Evolutionary conservation across 2,113 vertebrate species (phyloP), one percentile per base, ranked within the genome.

Genomic region (Xyrauchen texanus): DNA sequence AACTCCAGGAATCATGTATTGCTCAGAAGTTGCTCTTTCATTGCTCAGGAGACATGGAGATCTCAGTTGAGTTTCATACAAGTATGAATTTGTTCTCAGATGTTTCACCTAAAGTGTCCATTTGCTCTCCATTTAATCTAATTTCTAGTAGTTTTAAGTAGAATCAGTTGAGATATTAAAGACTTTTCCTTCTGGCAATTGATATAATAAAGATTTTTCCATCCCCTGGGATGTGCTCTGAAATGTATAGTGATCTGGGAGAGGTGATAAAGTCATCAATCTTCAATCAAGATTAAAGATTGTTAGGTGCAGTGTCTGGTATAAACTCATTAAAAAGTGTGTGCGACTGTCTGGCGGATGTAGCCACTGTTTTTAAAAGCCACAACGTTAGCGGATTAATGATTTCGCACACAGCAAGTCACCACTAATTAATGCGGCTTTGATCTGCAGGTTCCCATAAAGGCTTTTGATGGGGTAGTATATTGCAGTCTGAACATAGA

Each of bases 391-490:
- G 44, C 44, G 53, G 61, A 72, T 67, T 83, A 80, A 80, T 53
- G 73, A 68, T 83, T 64, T 72, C 10, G 52, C 79, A 66, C 62
- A 34, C 68, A 68, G 46, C n/a, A 63, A 75, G 72, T 77, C 78
- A 77, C 63, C 78, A 44, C 61, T 83, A 83, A 83, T 83, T 80
- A 83, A 62, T 5, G 49, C 9, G 6, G 16, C 82, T 80, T 77
- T 80, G 82, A 83, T 83, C 78, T 76, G 67, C 5, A 45, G 74
- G 72, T 63, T 71, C 46, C 52, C 58, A 64, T 79, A 83, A 76
- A 60, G 46, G 53, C 51, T 67, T 83, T 80, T 83, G 78, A 83
- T 83, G 78, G 68, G 49, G 21, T 73, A 83, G 73, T 73, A 66
- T 77, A 68, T 53, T 67, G 61, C 72, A 71, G 52, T 63, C 60